phyloP scores from a whole-genome alignment of 2,113 vertebrate genomes.

The Oostethus manadensis region DNA sequence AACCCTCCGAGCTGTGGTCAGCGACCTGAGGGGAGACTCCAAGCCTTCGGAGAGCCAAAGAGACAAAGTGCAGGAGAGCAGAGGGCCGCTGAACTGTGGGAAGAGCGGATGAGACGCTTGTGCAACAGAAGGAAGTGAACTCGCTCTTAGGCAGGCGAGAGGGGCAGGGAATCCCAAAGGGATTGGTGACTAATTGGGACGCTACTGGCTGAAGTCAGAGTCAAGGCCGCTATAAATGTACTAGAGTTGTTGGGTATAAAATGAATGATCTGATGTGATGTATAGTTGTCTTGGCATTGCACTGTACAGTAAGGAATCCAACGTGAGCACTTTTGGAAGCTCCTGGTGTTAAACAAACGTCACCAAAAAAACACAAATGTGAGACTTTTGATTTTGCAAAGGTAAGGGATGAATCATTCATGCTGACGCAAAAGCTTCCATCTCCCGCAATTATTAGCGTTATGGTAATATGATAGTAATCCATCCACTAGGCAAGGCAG shows the following conservation, averaged over 20 bases:
- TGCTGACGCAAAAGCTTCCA: neutral
- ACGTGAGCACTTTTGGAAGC: slow-evolving; percentile 48
- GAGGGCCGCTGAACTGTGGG: slow-evolving; percentile 59
- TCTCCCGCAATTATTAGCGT: neutral
- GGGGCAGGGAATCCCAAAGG: slow-evolving; percentile 50
- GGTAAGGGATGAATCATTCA: too few relatives aligned
- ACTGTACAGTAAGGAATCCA: slow-evolving; percentile 61
- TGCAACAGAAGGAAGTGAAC: slow-evolving; percentile 27
- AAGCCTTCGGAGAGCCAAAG: slow-evolving; percentile 46
- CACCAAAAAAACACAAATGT: neutral
- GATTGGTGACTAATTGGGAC: slow-evolving; percentile 54
- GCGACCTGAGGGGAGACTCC: slow-evolving; percentile 56
- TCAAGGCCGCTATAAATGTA: slow-evolving; percentile 61
- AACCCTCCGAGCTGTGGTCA: slow-evolving; percentile 56
- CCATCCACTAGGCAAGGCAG: neutral
- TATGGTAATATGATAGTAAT: neutral
- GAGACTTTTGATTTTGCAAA: neutral
- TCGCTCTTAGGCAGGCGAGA: slow-evolving; percentile 26
- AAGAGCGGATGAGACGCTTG: slow-evolving; percentile 52
- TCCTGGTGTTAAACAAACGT: slow-evolving; percentile 40
- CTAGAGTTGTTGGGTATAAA: slow-evolving; percentile 65
- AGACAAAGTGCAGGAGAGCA: slow-evolving; percentile 61
- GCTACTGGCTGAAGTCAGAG: slow-evolving; percentile 38
- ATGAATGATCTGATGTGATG: slow-evolving; percentile 65
- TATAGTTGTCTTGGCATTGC: slow-evolving; percentile 66